These are phyloP conservation scores for Callopanchax toddi DNA, from an alignment of 2,113 vertebrate genomes.

Conservation along the genomic window DNA sequence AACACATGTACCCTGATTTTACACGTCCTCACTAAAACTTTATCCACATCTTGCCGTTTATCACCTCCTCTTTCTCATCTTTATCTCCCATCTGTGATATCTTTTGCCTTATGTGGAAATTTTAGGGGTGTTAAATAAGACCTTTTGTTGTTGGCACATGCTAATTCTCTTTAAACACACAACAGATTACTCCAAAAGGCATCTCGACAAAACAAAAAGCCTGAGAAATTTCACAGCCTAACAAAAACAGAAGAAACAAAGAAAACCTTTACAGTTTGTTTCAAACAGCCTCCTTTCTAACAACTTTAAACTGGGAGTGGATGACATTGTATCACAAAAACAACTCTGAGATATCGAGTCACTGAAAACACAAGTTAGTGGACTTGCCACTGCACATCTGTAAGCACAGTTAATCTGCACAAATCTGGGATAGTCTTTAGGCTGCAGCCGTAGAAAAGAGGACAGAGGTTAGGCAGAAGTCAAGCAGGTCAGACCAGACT, in stretches of 20 bases:
- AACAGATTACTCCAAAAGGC: constrained; percentile 3
- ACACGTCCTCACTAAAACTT: constrained; percentile 13
- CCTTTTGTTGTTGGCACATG: constrained; percentile 38
- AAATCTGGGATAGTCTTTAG: constrained; percentile 1
- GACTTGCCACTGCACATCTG: background rate
- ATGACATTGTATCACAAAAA: too few relatives aligned
- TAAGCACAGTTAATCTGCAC: background rate
- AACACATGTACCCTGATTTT: constrained; percentile 6
- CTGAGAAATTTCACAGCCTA: background rate
- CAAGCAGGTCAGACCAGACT: constrained; percentile 46
- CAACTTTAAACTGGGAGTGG: background rate
- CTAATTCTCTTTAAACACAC: constrained; percentile 24
- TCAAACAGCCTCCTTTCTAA: background rate
- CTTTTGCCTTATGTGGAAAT: constrained; percentile 44
- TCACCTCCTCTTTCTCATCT: constrained; percentile 42
- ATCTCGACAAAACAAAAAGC: background rate
- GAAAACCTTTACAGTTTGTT: background rate
- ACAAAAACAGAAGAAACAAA: background rate
- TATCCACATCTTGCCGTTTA: constrained; percentile 13
- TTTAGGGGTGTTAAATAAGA: constrained; percentile 34
- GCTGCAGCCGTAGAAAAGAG: too few relatives aligned
- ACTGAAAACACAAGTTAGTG: background rate
- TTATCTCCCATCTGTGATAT: constrained; percentile 24
- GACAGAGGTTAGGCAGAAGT: constrained; percentile 17
- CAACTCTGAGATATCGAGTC: background rate